Conservation (phyloP, 30 jellyfish, hydroid and myxozoan species). For the Pseudorhiza aurosa region DNA sequence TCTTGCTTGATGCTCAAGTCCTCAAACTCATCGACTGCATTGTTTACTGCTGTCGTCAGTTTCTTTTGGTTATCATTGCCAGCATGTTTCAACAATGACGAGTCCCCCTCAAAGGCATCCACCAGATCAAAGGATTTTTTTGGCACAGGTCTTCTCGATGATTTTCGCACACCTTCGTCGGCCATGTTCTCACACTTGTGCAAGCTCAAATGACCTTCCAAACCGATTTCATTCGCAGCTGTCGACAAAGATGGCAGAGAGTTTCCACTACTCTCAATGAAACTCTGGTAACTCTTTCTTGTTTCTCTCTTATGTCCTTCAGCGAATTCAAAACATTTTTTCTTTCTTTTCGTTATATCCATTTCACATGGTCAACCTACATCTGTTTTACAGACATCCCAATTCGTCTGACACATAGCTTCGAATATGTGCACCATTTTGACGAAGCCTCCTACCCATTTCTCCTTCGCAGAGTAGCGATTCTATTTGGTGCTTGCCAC, state of each 20-base stretch:
- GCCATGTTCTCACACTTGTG: constrained; percentile 30
- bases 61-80: background rate
- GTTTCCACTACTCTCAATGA: constrained; percentile 47
- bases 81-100: background rate
- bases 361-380: background rate
- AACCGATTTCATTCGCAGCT: too few relatives aligned
- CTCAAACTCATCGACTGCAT: background rate
- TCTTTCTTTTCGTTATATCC: constrained; percentile 30
- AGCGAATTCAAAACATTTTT: constrained; percentile 50
- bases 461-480: background rate
- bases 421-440: background rate
- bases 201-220: too few relatives aligned
- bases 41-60: background rate
- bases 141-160: constrained; percentile 78
- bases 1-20: constrained; percentile 4
- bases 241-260: background rate
- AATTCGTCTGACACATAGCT: background rate
- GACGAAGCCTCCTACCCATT: background rate
- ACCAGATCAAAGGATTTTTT: constrained; percentile 67
- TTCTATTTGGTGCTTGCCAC: too few relatives aligned
- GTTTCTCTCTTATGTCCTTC: constrained; percentile 98
- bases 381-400: background rate
- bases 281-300: constrained; percentile 86
- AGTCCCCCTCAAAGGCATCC: constrained; percentile 21
- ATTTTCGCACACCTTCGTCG: constrained; percentile 72